Base-by-base conservation (phyloP, 2,113 vertebrate species). In the Heterotilapia buettikoferi region DNA sequence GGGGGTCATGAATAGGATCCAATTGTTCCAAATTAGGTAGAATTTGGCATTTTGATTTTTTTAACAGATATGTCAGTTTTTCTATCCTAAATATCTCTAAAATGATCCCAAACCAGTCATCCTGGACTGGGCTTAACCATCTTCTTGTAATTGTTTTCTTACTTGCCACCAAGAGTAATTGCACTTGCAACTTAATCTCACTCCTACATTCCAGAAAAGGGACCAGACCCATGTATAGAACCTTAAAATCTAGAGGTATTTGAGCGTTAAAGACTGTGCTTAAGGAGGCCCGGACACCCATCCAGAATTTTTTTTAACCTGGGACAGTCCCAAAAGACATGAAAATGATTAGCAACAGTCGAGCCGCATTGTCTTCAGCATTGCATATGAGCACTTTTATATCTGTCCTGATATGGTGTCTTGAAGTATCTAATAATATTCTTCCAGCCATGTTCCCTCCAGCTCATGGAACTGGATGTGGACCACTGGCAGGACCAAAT, bases 201-300 rank as follows among this genome's bases (percentile, higher is more conserved):
- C 14, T 10, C 57, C 57, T 18, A 61, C 57, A 4, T 31, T 61
- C 14, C 5, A 31, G 56, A 31, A 59, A 59, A 59, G 26, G 56
- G 14, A 59, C 14, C 56, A 59, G 57, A 0, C 0, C 1, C 57
- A 31, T 1, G 1, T 31, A 59, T 9, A 18, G 57, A 6, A 0
- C 57, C 57, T 59, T 31, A 18, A 59, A 59, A 59, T 59, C 57
- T 31, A 59, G 14, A 59, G 57, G 14, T 59, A 31, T 59, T 31
- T 59, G 57, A 31, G 8, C 0, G 0, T 61, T 61, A 61, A 18
- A 61, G 57, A 61, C 57, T 61, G 14, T 9, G 26, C 5, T 61
- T 61, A 31, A 31, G 26, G 57, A 61, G 26, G 0, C 26, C 57
- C 0, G 1, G 57, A 61, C 57, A 61, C 1, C 57, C 14, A 2